phyloP scores from a whole-genome alignment of 2,888 invertebrate species.

The Polyommatus icarus region DNA sequence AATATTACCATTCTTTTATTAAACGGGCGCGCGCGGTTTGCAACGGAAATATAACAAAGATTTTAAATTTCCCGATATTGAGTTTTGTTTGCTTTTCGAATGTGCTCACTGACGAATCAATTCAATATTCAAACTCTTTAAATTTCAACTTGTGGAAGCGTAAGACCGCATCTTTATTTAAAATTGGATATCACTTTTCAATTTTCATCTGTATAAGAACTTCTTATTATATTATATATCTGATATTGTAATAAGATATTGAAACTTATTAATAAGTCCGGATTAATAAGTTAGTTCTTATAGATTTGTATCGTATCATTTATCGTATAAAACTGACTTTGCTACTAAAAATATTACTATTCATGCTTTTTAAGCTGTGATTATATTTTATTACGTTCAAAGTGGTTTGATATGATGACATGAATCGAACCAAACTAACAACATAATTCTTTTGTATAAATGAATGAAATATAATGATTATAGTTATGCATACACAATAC shows the following conservation, averaged over 20 bases:
- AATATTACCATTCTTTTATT: conserved; percentile 8
- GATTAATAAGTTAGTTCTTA: no score
- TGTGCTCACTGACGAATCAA: conserved; percentile 13
- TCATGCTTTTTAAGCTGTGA: no score
- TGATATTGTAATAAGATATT: neutral
- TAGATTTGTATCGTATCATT: neutral
- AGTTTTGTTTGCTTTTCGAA: conserved; percentile 24
- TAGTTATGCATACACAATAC: no score
- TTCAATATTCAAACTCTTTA: conserved; percentile 28
- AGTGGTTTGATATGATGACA: no score
- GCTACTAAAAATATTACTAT: no score
- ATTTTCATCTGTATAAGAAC: neutral
- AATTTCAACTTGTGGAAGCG: conserved; percentile 25
- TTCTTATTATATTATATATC: neutral
- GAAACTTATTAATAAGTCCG: no score
- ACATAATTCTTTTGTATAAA: no score
- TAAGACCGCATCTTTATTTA: conserved; percentile 19
- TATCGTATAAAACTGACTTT: neutral
- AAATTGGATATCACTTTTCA: conserved; percentile 1
- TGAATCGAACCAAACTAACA: no score
- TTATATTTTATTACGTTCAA: no score
- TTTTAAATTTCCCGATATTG: conserved; percentile 18
- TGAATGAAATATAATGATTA: no score
- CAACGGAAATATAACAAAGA: conserved; percentile 16
- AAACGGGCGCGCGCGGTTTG: neutral